A percentile compares a stretch with the other conserved stretches of the same genome.
Evolutionary conservation across 2,888 invertebrate species (phyloP).

Genomic region (Metopia argyrocephala): DNA sequence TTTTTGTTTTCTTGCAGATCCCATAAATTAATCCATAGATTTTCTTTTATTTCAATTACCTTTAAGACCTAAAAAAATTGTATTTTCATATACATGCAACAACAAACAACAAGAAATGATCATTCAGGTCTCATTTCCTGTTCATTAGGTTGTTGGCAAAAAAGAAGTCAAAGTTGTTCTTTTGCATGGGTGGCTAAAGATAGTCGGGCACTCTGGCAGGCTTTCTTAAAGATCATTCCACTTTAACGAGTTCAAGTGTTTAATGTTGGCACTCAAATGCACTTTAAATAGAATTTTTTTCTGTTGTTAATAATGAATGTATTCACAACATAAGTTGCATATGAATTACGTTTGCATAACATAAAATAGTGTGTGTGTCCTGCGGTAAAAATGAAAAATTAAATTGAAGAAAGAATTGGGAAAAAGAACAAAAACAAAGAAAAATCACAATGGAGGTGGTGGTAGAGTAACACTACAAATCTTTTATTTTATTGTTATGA

Average conservation of each 20-base stretch:
- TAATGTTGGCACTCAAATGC: conserved; percentile 7
- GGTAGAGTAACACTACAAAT: too few relatives aligned
- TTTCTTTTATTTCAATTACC: background rate
- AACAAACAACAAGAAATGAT: background rate
- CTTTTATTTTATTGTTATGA: too few relatives aligned
- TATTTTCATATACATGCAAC: background rate
- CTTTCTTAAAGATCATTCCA: conserved; percentile 36
- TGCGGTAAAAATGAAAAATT: too few relatives aligned
- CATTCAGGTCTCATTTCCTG: background rate
- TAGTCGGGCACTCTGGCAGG: conserved; percentile 21
- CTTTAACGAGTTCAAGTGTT: conserved; percentile 47
- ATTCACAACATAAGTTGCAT: conserved; percentile 23
- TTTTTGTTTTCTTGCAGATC: background rate
- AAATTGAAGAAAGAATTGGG: too few relatives aligned
- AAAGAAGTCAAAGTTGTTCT: background rate
- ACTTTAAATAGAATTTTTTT: conserved; percentile 23
- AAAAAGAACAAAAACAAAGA: too few relatives aligned
- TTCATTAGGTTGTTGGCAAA: background rate
- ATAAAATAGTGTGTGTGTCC: too few relatives aligned
- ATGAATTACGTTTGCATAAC: background rate
- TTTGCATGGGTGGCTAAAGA: conserved; percentile 41
- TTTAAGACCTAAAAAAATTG: background rate
- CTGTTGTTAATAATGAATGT: too few relatives aligned
- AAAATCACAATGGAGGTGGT: too few relatives aligned
- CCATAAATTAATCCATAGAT: background rate